Base-by-base conservation (phyloP, 2,797 vertebrate genomes). In the Australoheros facetus region DNA sequence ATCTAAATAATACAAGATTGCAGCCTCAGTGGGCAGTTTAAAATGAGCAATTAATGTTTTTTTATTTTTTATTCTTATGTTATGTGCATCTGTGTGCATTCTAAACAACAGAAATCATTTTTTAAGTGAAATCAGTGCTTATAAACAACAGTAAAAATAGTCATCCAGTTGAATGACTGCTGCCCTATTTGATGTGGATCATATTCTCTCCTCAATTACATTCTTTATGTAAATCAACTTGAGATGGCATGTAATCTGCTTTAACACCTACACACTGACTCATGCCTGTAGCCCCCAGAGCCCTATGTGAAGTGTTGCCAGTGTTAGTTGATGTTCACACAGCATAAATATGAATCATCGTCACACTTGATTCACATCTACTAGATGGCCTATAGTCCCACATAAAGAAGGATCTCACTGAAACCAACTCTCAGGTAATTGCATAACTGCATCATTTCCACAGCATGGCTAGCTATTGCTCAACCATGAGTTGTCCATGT, bases 201-300 rank as follows among this genome's bases (percentile, higher is more conserved):
- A 54, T 12, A 53, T 17, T 19, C 45, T 16, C 21, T 21, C 11
- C 7, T 37, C 7, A 75, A 73, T 58, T 64, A 60, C 19, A 56
- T 39, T 34, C 42, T 75, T 32, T 7, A 26, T 39, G 12, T 60
- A 59, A 80, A 80, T 16, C 76, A 80, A 54, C 21, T 16, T 34
- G 26, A 87, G 56, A 19, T 37, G 70, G 48, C 60, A 14, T 42
- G 58, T 10, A 3, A 51, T 72, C 28, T 71, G 73, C 70, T 78
- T 78, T 28, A 62, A 85, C 86, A 88, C 83, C 74, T 80, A 76
- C 80, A 75, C 14, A 58, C 21, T 84, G 85, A 89, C 62, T 91
- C 82, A 87, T 71, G n/a, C 2, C 71, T 79, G 12, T 14, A 56
- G 21, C 21, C 77, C 73, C 59, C 28, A 8, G 45, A 77, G 81